phyloP scores from a whole-genome alignment of 2,888 invertebrate species.

The Proisotoma minuta region DNA sequence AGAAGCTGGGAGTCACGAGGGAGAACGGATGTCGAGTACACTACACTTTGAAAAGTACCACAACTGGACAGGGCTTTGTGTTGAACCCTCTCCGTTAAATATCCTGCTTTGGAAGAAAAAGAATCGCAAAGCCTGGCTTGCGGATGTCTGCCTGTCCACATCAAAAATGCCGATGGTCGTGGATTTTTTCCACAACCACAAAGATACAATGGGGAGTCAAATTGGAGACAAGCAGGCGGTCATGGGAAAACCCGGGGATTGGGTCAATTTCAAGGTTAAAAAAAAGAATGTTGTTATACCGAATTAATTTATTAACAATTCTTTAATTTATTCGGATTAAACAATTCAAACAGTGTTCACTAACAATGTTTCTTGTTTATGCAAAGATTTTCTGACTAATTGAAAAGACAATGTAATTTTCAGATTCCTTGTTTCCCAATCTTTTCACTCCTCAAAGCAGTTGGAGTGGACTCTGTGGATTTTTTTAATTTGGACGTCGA shows the following conservation, averaged over 20 bases:
- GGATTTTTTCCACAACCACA: not conserved
- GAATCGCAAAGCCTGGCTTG: conserved; percentile 11
- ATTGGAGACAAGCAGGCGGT: not conserved
- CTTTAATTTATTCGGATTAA: no score
- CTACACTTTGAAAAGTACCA: not conserved
- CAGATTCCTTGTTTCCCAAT: no score
- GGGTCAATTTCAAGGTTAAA: not conserved
- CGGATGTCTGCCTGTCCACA: conserved; percentile 4
- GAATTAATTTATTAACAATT: no score
- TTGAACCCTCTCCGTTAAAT: not conserved
- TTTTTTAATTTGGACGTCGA: no score
- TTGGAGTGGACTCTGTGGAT: no score
- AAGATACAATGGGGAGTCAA: not conserved
- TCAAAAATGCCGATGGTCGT: not conserved
- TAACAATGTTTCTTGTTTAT: no score
- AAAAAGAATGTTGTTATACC: no score
- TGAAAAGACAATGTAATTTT: no score
- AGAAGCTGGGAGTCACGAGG: conserved; percentile 12
- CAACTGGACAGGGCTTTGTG: conserved; percentile 5
- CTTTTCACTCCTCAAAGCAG: no score
- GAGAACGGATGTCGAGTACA: not conserved
- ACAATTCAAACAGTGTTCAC: no score
- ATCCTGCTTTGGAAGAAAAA: not conserved
- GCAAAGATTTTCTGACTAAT: no score
- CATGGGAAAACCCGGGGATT: not conserved